A percentile compares a stretch with the other conserved stretches of the same genome.
Evolutionary conservation across 1,140 invertebrate genomes (phyloP).

Genomic region (Macrosteles quadrilineatus): DNA sequence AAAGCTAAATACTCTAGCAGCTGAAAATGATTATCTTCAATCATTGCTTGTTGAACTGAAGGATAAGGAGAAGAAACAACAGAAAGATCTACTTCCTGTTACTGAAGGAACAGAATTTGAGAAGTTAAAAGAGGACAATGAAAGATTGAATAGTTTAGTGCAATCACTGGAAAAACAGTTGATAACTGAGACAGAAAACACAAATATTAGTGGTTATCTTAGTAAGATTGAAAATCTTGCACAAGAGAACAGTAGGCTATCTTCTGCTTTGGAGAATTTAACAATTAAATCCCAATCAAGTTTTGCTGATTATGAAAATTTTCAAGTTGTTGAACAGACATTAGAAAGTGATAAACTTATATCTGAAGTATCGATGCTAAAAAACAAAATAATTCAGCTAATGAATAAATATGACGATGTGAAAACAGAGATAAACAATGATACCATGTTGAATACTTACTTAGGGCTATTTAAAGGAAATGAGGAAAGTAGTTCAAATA

Average conservation of each 20-base stretch:
- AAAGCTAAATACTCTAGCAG: conserved; percentile 31
- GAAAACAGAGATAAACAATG: conserved; percentile 44
- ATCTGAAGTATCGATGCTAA: conserved; percentile 31
- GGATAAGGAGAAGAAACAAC: conserved; percentile 23
- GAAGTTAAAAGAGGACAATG: conserved; percentile 54
- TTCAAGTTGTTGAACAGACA: neutral
- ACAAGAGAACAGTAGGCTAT: neutral
- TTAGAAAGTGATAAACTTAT: neutral
- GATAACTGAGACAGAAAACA: conserved; percentile 38
- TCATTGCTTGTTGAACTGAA: conserved; percentile 30
- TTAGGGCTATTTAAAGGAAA: neutral
- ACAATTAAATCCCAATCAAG: too few relatives aligned
- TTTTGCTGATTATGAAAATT: too few relatives aligned
- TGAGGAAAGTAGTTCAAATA: neutral
- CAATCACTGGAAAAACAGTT: conserved; percentile 43
- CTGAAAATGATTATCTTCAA: conserved; percentile 41
- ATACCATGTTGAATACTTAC: neutral
- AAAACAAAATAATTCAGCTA: conserved; percentile 46
- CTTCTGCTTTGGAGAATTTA: too few relatives aligned
- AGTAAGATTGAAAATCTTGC: neutral
- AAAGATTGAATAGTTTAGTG: conserved; percentile 46
- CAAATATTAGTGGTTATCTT: neutral
- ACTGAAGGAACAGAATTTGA: conserved; percentile 19
- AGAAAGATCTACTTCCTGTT: neutral
- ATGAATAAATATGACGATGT: conserved; percentile 45